A percentile compares a stretch with the other conserved stretches of the same genome.
Evolutionary conservation across 2,113 vertebrate species (phyloP).

Genomic region (Cyprinodon brontotheroides): DNA sequence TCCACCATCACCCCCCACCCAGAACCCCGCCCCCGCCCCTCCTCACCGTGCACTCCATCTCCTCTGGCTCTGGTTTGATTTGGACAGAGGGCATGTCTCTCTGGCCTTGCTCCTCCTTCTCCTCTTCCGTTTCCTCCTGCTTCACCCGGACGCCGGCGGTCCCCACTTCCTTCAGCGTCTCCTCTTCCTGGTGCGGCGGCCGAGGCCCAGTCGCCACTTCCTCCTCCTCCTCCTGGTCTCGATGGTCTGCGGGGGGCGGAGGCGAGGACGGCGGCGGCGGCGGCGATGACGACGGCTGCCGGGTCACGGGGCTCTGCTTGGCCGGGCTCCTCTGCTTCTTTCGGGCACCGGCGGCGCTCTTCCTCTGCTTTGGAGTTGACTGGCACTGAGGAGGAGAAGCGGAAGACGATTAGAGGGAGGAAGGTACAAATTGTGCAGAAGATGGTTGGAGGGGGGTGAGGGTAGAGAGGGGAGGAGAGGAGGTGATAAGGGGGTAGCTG

Average conservation of each 20-base stretch:
- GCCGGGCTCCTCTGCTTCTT: slow-evolving; percentile 63
- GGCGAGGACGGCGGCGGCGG: neutral
- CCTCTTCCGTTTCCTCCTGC: slow-evolving; percentile 28
- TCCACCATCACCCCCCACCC: slow-evolving; percentile 1
- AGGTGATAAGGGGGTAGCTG: slow-evolving; percentile 30
- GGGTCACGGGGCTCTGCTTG: slow-evolving; percentile 54
- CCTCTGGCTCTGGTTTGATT: slow-evolving; percentile 83
- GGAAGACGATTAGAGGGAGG: slow-evolving; percentile 14
- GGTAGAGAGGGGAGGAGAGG: neutral
- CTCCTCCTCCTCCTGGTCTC: slow-evolving; percentile 46
- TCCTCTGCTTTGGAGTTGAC: slow-evolving; percentile 79
- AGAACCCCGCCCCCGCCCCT: neutral
- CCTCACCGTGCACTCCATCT: slow-evolving; percentile 82
- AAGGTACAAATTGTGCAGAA: neutral
- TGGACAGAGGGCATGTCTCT: slow-evolving; percentile 80
- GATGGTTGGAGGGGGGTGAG: neutral
- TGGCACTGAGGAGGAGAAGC: slow-evolving; percentile 69
- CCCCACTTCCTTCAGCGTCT: slow-evolving; percentile 49
- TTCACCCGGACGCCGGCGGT: slow-evolving; percentile 37
- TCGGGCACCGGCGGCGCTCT: slow-evolving; percentile 66
- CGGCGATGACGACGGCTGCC: slow-evolving; percentile 28
- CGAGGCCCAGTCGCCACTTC: slow-evolving; percentile 44
- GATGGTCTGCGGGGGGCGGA: slow-evolving; percentile 12
- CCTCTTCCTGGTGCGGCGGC: slow-evolving; percentile 24
- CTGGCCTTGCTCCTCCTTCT: slow-evolving; percentile 22